Percentiles rank a stretch among this genome's conserved stretches.
phyloP scores from a whole-genome alignment of 2,797 vertebrate species.

The Ptychadena robeensis region DNA sequence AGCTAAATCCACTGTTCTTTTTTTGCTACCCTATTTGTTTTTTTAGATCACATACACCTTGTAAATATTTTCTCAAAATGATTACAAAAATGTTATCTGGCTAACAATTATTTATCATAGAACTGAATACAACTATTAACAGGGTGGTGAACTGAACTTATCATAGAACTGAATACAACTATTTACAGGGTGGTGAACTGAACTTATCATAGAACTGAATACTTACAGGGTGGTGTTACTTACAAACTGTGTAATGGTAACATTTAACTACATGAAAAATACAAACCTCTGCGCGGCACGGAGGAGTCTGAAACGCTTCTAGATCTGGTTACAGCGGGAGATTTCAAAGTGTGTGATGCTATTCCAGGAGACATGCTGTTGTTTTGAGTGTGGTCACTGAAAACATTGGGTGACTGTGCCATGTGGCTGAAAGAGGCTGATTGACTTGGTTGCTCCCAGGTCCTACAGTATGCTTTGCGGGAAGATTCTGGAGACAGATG shows the following conservation, averaged over 20 bases:
- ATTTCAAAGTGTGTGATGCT: slow-evolving; percentile 86
- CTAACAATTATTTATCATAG: too few relatives aligned
- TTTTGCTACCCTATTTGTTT: too few relatives aligned
- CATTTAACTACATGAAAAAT: background rate
- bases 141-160: too few relatives aligned
- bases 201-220: too few relatives aligned
- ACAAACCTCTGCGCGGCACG: slow-evolving; percentile 88
- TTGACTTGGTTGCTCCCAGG: slow-evolving; percentile 88
- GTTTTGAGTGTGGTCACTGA: slow-evolving; percentile 81
- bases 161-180: too few relatives aligned
- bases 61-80: too few relatives aligned
- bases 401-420: slow-evolving; percentile 87
- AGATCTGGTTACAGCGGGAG: slow-evolving; percentile 87
- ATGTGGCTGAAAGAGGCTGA: slow-evolving; percentile 82
- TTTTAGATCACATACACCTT: too few relatives aligned
- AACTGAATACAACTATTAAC: too few relatives aligned
- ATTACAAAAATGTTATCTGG: too few relatives aligned
- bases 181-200: too few relatives aligned
- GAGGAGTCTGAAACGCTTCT: slow-evolving; percentile 95
- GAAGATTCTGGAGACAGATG: slow-evolving; percentile 95
- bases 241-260: background rate
- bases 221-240: too few relatives aligned
- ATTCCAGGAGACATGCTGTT: slow-evolving; percentile 84
- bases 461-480: slow-evolving; percentile 92
- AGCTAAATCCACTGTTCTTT: too few relatives aligned